These are phyloP conservation scores for Lamellibrachia columna DNA, from an alignment of 2,888 invertebrate species.

Conservation along the genomic window DNA sequence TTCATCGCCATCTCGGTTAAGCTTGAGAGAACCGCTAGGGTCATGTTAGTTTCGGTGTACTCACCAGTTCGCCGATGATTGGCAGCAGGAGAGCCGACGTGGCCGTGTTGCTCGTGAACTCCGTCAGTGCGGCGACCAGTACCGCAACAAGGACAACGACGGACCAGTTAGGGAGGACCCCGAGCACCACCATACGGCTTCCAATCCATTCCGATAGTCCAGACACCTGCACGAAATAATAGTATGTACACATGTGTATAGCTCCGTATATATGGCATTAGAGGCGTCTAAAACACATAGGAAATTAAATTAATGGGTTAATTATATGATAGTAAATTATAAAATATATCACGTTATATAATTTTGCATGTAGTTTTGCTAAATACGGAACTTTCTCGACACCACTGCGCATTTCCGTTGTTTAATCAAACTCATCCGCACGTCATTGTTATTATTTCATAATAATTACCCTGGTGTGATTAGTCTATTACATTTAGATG, in stretches of 20 bases:
- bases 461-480: too few relatives aligned
- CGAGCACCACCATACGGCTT: constrained; percentile 31
- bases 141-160: constrained; percentile 81
- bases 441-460: too few relatives aligned
- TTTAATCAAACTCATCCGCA: background rate
- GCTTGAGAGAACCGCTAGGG: too few relatives aligned
- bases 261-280: too few relatives aligned
- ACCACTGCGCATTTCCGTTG: background rate
- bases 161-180: constrained; percentile 69
- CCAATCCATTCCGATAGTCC: constrained; percentile 41
- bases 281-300: background rate
- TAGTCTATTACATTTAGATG: too few relatives aligned
- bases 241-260: background rate
- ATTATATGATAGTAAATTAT: too few relatives aligned
- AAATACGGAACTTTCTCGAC: background rate
- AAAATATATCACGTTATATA: too few relatives aligned
- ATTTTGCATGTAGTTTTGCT: too few relatives aligned
- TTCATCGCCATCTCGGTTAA: too few relatives aligned
- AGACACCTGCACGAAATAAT: constrained; percentile 35
- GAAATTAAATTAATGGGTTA: too few relatives aligned
- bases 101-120: constrained; percentile 90
- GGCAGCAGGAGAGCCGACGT: constrained; percentile 82
- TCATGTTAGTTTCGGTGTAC: background rate
- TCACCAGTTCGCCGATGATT: constrained; percentile 73
- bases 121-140: constrained; percentile 83